Evolutionary conservation across 53 echinoderm and acorn worm species (phyloP).

Genomic region (Paelopatides confundens): DNA sequence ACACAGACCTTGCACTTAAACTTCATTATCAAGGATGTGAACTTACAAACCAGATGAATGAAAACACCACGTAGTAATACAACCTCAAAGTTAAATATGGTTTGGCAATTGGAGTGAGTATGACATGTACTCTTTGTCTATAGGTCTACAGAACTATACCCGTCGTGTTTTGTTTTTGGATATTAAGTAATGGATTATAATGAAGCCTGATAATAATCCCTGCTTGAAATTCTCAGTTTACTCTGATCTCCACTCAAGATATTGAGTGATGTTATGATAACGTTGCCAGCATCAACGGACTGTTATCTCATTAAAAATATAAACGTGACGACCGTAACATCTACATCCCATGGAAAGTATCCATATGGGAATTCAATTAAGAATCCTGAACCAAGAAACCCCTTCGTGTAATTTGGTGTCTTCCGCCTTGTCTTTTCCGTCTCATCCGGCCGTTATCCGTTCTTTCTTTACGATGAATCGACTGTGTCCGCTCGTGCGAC

Average conservation of each 20-base stretch:
- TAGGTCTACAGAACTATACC: too few species aligned
- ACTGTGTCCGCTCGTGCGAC: not conserved
- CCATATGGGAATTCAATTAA: constrained; percentile 45
- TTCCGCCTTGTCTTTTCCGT: not conserved
- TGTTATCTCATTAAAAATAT: constrained; percentile 42
- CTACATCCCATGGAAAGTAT: not conserved
- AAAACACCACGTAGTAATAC: too few species aligned
- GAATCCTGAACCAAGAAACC: not conserved
- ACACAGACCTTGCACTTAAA: too few species aligned
- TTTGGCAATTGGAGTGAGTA: too few species aligned
- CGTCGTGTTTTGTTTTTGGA: not conserved
- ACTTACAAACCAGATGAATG: too few species aligned
- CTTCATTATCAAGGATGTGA: too few species aligned
- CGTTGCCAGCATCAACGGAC: constrained; percentile 24
- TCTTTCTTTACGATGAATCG: not conserved
- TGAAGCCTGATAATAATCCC: not conserved
- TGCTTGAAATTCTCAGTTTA: not conserved
- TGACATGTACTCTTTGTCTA: too few species aligned
- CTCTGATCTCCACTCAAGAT: not conserved
- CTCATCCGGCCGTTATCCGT: not conserved
- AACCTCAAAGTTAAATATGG: too few species aligned
- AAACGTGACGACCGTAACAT: not conserved
- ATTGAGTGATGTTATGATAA: constrained; percentile 33
- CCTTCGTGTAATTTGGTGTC: constrained; percentile 12
- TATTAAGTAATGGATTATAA: not conserved